Evolutionary conservation across 2,113 vertebrate genomes (phyloP).

Genomic region (Orycteropus afer): DNA sequence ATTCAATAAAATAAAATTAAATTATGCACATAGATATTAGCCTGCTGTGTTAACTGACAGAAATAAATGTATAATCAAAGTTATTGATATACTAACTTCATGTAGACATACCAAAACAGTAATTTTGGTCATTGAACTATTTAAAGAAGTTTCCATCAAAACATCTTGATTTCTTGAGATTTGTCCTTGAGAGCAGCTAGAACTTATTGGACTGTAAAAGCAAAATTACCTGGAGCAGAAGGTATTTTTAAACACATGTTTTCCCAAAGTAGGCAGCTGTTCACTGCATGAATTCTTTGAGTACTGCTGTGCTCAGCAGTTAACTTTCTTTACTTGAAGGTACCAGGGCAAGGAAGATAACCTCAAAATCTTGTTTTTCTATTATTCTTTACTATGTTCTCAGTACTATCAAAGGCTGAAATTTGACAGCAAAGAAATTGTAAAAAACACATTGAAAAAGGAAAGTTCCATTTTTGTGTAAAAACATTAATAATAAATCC

Average conservation of each 20-base stretch:
- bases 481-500: background rate
- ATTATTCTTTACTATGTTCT: conserved; percentile 53
- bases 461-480: background rate
- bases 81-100: conserved; percentile 22
- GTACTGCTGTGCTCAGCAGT: conserved; percentile 79
- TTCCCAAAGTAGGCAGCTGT: conserved; percentile 82
- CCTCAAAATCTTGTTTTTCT: conserved; percentile 39
- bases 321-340: conserved; percentile 63
- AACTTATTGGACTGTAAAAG: conserved; percentile 73
- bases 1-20: background rate
- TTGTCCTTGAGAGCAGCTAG: conserved; percentile 84
- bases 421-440: conserved; percentile 36
- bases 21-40: background rate
- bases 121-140: background rate
- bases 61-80: conserved; percentile 16
- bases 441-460: background rate
- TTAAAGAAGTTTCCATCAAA: conserved; percentile 20
- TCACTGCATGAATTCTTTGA: conserved; percentile 74
- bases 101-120: background rate
- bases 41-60: conserved; percentile 9
- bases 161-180: conserved; percentile 45
- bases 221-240: conserved; percentile 79
- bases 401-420: conserved; percentile 1
- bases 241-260: conserved; percentile 84
- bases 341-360: conserved; percentile 46